Evolutionary conservation across 2,888 invertebrate species (phyloP).

Genomic region (Troides aeacus): DNA sequence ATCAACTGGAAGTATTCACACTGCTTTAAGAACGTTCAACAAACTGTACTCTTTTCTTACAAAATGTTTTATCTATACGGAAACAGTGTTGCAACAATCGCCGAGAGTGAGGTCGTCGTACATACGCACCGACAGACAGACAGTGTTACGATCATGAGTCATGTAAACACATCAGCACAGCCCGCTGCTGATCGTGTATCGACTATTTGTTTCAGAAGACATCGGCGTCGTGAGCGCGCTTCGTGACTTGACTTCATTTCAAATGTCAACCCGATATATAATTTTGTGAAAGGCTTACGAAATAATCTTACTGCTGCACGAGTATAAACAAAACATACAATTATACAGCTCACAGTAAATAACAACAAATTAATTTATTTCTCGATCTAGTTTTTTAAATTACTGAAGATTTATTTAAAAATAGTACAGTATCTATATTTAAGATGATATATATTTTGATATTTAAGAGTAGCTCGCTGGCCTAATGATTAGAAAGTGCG

Average conservation of each 20-base stretch:
- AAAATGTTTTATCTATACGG: constrained; percentile 5
- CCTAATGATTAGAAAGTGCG: too few relatives aligned
- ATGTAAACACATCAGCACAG: constrained; percentile 42
- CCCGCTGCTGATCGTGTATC: constrained; percentile 26
- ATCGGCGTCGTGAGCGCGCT: constrained; percentile 33
- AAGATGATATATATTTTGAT: too few relatives aligned
- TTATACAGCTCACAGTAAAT: background rate
- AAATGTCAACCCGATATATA: constrained; percentile 28
- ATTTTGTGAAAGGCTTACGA: constrained; percentile 20
- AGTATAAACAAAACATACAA: background rate
- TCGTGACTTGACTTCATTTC: constrained; percentile 40
- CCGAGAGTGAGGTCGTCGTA: constrained; percentile 34
- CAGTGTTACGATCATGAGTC: constrained; percentile 41
- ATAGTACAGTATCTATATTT: too few relatives aligned
- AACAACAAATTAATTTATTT: too few relatives aligned
- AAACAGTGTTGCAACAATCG: constrained; percentile 11
- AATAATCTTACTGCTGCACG: background rate
- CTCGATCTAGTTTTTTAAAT: too few relatives aligned
- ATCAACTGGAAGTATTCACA: too few relatives aligned
- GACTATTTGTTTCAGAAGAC: constrained; percentile 29
- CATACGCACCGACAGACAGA: constrained; percentile 33
- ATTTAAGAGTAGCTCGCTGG: too few relatives aligned
- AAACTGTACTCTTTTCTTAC: constrained; percentile 2
- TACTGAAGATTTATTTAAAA: too few relatives aligned
- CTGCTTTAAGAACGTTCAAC: background rate